These are phyloP conservation scores for Drosophila kurseongensis DNA, from an alignment of 1,140 invertebrate species.

Conservation along the genomic window DNA sequence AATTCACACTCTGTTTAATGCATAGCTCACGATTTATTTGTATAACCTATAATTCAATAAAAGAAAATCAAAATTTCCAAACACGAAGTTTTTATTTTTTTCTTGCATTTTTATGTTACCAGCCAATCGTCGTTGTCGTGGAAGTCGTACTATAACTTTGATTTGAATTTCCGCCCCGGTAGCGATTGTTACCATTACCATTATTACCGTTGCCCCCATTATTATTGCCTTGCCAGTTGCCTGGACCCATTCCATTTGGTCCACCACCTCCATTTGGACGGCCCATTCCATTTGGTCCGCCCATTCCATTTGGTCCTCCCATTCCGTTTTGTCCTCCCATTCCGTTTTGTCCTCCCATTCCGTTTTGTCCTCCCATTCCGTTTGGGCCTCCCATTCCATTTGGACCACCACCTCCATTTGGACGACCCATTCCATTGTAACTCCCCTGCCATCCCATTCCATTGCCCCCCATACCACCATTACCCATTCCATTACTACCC, in stretches of 20 bases:
- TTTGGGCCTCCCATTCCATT: conserved; percentile 1
- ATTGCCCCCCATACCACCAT: not conserved
- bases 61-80: not conserved
- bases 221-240: conserved; percentile 12
- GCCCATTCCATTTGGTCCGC: not conserved
- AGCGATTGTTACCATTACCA: conserved; percentile 5
- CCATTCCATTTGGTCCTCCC: conserved; percentile 19
- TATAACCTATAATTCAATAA: not conserved
- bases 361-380: no score
- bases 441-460: not conserved
- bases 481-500: conserved; percentile 14
- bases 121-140: conserved; percentile 14
- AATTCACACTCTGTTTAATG: not conserved
- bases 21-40: conserved; percentile 13
- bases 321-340: conserved; percentile 11
- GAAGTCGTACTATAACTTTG: conserved; percentile 15
- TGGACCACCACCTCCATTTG: not conserved
- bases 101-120: not conserved
- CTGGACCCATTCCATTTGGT: conserved; percentile 3
- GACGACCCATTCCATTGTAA: conserved; percentile 3
- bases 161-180: not conserved
- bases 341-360: not conserved
- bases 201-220: conserved; percentile 15
- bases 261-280: conserved; percentile 3
- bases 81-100: not conserved